phyloP scores from a whole-genome alignment of 2,888 invertebrate species.

The Dasypolia templi region DNA sequence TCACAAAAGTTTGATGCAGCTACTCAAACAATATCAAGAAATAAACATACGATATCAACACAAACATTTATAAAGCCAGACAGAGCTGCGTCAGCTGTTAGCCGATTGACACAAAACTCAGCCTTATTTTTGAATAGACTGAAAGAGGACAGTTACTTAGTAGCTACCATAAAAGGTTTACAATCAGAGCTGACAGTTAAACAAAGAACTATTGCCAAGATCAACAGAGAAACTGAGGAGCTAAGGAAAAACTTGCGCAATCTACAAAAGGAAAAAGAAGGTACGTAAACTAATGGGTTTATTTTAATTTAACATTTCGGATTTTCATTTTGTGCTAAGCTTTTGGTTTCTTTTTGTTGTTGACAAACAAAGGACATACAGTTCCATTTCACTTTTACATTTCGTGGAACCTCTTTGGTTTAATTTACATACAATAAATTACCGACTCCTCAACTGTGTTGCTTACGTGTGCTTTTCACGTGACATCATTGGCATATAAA shows the following conservation, averaged over 20 bases:
- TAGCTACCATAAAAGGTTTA: conserved; percentile 95
- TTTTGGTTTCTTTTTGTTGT: conserved; percentile 37
- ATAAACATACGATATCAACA: conserved; percentile 75
- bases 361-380: conserved; percentile 39
- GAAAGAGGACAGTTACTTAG: conserved; percentile 94
- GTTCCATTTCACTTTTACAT: conserved; percentile 60
- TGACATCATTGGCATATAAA: conserved; percentile 56
- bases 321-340: conserved; percentile 12
- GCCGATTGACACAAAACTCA: conserved; percentile 90
- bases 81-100: conserved; percentile 86
- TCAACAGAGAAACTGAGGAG: conserved; percentile 94
- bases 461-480: conserved; percentile 49
- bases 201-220: conserved; percentile 93
- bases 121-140: conserved; percentile 86
- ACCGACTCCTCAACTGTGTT: conserved; percentile 40
- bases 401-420: conserved; percentile 57
- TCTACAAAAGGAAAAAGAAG: conserved; percentile 94
- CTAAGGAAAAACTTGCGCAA: conserved; percentile 93
- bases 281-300: conserved; percentile 69
- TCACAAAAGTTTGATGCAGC: conserved; percentile 78
- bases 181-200: conserved; percentile 94
- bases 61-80: conserved; percentile 84
- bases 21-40: conserved; percentile 87
- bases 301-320: conserved; percentile 11
- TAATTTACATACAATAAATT: conserved; percentile 64